Evolutionary conservation across 2,113 vertebrate species (phyloP).

Genomic region (Dascyllus trimaculatus): DNA sequence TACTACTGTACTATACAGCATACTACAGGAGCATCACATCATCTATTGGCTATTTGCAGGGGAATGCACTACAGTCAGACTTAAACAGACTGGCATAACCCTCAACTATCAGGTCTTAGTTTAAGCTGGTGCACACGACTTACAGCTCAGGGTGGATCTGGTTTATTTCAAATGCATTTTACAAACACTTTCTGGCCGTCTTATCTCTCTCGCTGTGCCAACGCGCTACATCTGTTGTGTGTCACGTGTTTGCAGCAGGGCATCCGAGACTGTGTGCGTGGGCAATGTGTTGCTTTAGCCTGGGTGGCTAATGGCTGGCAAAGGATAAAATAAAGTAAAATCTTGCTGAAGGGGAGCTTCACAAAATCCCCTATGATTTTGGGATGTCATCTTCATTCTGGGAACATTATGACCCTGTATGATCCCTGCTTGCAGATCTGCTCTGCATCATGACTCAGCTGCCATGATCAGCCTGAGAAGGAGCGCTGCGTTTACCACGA

Average conservation of each 20-base stretch:
- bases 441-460: slow-evolving; percentile 29
- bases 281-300: background rate
- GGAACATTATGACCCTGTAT: slow-evolving; percentile 32
- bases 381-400: slow-evolving; percentile 19
- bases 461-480: background rate
- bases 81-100: no score
- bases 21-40: background rate
- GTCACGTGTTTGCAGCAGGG: background rate
- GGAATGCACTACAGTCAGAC: no score
- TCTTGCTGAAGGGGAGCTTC: background rate
- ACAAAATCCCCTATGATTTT: slow-evolving; percentile 27
- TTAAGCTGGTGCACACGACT: no score
- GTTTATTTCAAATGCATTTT: no score
- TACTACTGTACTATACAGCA: no score
- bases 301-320: background rate
- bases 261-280: background rate
- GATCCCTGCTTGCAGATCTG: slow-evolving; percentile 24
- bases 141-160: background rate
- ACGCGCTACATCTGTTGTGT: background rate
- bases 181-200: background rate
- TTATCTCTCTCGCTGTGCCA: background rate
- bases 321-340: background rate
- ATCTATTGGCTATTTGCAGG: background rate
- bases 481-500: background rate
- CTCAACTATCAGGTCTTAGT: no score